phyloP scores from a whole-genome alignment of 2,797 vertebrate genomes.

The Macropodus opercularis region DNA sequence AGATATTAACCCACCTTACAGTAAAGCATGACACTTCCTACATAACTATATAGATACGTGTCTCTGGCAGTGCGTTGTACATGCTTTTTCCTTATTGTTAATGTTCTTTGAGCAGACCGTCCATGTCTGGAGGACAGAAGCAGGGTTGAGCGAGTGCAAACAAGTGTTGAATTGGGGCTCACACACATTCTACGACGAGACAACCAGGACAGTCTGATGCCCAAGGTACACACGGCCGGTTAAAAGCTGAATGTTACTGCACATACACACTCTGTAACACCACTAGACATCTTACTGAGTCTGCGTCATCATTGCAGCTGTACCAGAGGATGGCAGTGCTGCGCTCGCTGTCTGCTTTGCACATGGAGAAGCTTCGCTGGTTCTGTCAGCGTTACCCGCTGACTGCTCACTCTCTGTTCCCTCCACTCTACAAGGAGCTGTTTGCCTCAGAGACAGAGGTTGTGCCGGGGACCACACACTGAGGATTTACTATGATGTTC shows the following conservation, averaged over 20 bases:
- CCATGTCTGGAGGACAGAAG: constrained; percentile 89
- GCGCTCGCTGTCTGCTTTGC: constrained; percentile 79
- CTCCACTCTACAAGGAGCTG: constrained; percentile 93
- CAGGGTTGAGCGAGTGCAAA: constrained; percentile 86
- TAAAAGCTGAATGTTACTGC: background rate
- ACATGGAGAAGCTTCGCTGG: constrained; percentile 83
- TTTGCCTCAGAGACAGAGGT: constrained; percentile 86
- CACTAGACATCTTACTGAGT: background rate
- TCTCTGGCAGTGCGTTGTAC: background rate
- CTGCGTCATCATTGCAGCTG: constrained; percentile 69
- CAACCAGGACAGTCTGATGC: constrained; percentile 86
- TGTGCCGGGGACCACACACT: constrained; percentile 68
- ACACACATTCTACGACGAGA: constrained; percentile 85
- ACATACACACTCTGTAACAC: background rate
- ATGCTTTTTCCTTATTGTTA: background rate
- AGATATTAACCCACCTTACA: background rate
- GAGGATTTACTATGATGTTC: constrained; percentile 31
- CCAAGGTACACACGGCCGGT: constrained; percentile 80
- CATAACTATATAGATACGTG: background rate
- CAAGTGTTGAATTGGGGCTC: constrained; percentile 86
- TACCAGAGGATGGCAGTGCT: constrained; percentile 80
- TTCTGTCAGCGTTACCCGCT: constrained; percentile 82
- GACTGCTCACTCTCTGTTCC: constrained; percentile 81
- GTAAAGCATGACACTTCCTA: background rate
- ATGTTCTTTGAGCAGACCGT: constrained; percentile 77